Base-by-base conservation (phyloP, 2,113 vertebrate genomes). In the Ifrita kowaldi region DNA sequence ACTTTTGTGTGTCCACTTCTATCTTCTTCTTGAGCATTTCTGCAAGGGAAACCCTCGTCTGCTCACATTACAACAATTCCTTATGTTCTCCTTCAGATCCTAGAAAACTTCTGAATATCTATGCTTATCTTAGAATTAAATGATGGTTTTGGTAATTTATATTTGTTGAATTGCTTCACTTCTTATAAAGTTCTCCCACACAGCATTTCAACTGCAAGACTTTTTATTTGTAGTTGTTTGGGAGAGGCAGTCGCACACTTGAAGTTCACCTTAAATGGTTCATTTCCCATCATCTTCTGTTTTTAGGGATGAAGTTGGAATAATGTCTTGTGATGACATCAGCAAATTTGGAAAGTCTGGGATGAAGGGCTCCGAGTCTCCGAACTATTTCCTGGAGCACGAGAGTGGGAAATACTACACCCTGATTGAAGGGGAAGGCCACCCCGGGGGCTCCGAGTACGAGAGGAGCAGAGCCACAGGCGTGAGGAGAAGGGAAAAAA, bases 401-500 rank as follows among this genome's bases (percentile, higher is more conserved):
- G 98, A 98, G 84, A 98, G 98, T 60, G 98, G 98, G 71, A 98
- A 99, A 93, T 99, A 98, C 95, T 98, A 98, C 95, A 98, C 98
- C 5, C 96, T 98, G 84, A 79, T 98, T 30, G 98, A 98, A 91
- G 98, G 98, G 16, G 98, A 98, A 86, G 96, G 98, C 7, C 97
- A 98, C 62, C 95, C 96, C 0, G 91, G 96, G 17, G 98, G 98
- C 35, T 96, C 98, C 4, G 98, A 99, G 63, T 98, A 98, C 6
- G 99, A 99, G 87, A 90, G 98, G 86, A 95, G 98, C 55, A 97
- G 98, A 88, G 98, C 98, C 50, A 90, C 98, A 0, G 98, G 99
- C 33, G 98, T 99, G 81, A 98, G 99, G 53, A 98, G 98, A 87
- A 98, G 99, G 95, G 99, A 98, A 44, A 99, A 99, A 97, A 99